Base-by-base conservation (phyloP, 2,797 vertebrate genomes). In the Morelia viridis region DNA sequence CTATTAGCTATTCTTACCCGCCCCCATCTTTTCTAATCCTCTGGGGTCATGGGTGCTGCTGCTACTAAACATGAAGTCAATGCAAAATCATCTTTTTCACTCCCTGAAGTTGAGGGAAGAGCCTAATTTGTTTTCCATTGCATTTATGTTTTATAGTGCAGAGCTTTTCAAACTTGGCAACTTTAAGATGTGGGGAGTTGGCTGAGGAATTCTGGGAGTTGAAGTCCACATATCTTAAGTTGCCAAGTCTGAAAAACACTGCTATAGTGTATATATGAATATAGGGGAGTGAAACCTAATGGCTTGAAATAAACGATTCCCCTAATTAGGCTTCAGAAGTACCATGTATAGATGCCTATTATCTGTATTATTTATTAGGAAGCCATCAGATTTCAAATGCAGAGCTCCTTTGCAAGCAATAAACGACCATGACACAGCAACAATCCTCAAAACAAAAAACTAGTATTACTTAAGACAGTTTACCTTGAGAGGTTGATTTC, bases 401-500 rank as follows among this genome's bases (percentile, higher is more conserved):
- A 71, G 62, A 11, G 35, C 26, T 60, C 41, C 26, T 28, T 28
- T 58, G 10, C 19, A 57, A 35, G 35, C 46, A 12, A 26, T 57
- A 53, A 92, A 85, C 22, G 28, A 22, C 76, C 10, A 3, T 3
- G 86, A 58, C 76, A 58, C 35, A 46, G 50, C 61, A 12, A 53
- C 26, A n/a, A 58, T 5, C 24, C 5, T 13, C 31, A 65, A 19
- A 46, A 61, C 3, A 50, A 57, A 58, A 46, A 92, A 91, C 19
- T 5, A 17, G 1, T 50, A 83, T 56, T 62, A 87, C 3, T 92
- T n/a, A 83, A 56, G 5, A 7, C 31, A 0, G 4, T 5, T 95
- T 95, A 98, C 98, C 98, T 98, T 98, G 87, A 98, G 97, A 0
- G 97, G 97, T 76, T 98, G 97, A 28, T 98, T 98, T 24, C 96